Percentiles rank a stretch among this genome's conserved stretches.
These are phyloP conservation scores for Hyles vespertilio DNA, from an alignment of 1,140 invertebrate genomes.

Conservation along the genomic window DNA sequence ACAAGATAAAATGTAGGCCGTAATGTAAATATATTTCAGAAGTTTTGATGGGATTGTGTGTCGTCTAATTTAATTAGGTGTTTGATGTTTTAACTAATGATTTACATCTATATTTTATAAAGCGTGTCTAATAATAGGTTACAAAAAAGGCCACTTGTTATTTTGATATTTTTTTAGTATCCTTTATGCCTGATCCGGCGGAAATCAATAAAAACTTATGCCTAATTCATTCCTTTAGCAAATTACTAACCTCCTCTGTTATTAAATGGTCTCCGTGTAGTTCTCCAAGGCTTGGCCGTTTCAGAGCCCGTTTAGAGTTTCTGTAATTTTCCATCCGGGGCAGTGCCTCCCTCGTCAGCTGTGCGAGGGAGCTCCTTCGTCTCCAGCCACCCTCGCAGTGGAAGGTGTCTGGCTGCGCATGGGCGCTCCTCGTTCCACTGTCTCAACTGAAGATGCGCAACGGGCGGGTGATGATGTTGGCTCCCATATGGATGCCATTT, in stretches of 20 bases:
- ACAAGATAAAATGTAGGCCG: too few species aligned
- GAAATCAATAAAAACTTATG: neutral
- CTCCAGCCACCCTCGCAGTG: slow-evolving; percentile 61
- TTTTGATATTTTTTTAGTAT: too few species aligned
- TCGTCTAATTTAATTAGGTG: too few species aligned
- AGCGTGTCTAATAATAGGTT: too few species aligned
- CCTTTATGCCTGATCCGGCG: too few species aligned
- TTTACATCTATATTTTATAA: too few species aligned
- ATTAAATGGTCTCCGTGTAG: slow-evolving; percentile 78
- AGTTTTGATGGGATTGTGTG: too few species aligned
- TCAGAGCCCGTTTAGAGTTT: slow-evolving; percentile 83
- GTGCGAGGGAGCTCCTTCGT: slow-evolving; percentile 75
- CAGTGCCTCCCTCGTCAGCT: slow-evolving; percentile 84
- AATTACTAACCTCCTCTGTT: slow-evolving; percentile 52
- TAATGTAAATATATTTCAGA: too few species aligned
- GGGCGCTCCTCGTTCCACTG: slow-evolving; percentile 36
- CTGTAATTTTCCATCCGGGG: slow-evolving; percentile 94
- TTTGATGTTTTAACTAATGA: too few species aligned
- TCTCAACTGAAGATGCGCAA: slow-evolving; percentile 47
- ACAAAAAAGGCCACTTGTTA: too few species aligned
- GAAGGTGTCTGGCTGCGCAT: slow-evolving; percentile 51
- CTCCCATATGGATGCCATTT: slow-evolving; percentile 66
- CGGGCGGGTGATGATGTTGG: slow-evolving; percentile 59
- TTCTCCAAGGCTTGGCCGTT: slow-evolving; percentile 85
- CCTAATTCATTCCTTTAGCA: neutral